These are phyloP conservation scores for Silurus asotus DNA, from an alignment of 2,113 vertebrate species.

Conservation along the genomic window DNA sequence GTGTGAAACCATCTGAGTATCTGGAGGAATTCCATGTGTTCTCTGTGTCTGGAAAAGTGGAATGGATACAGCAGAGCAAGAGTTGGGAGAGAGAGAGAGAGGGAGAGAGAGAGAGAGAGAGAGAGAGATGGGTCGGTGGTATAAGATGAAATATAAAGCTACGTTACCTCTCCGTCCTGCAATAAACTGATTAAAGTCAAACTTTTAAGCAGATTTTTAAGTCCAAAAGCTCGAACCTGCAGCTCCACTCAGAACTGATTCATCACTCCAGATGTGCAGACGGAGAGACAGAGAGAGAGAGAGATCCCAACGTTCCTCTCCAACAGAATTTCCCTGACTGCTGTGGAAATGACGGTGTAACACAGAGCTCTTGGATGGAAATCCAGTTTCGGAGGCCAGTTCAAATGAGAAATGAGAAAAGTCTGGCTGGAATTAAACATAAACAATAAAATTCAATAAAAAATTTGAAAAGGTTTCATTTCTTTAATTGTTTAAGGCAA, in stretches of 20 bases:
- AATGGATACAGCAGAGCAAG: neutral
- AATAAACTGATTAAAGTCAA: neutral
- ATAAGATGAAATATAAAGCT: slow-evolving; percentile 3
- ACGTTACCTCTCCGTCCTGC: slow-evolving; percentile 30
- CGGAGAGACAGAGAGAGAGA: slow-evolving; percentile 41
- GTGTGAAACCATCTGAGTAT: neutral
- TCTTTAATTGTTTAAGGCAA: neutral
- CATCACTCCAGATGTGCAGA: slow-evolving; percentile 82
- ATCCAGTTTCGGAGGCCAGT: slow-evolving; percentile 1
- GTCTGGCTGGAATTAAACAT: neutral
- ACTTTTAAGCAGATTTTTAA: slow-evolving; percentile 10
- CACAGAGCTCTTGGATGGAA: slow-evolving; percentile 12
- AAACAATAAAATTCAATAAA: neutral
- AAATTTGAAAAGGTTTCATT: neutral
- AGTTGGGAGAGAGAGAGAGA: neutral
- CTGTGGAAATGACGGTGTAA: slow-evolving; percentile 32
- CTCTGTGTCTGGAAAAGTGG: slow-evolving; percentile 8
- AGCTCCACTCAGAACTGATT: slow-evolving; percentile 7
- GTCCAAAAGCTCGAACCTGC: slow-evolving; percentile 15
- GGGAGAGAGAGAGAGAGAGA: slow-evolving; percentile 1
- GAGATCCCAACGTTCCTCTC: neutral
- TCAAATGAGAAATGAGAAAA: slow-evolving; percentile 11
- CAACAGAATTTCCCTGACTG: slow-evolving; percentile 38
- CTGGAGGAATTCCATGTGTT: slow-evolving; percentile 19
- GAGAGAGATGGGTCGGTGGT: neutral